These are phyloP conservation scores for Dynastes tityus DNA, from an alignment of 2,888 invertebrate species.

Conservation along the genomic window DNA sequence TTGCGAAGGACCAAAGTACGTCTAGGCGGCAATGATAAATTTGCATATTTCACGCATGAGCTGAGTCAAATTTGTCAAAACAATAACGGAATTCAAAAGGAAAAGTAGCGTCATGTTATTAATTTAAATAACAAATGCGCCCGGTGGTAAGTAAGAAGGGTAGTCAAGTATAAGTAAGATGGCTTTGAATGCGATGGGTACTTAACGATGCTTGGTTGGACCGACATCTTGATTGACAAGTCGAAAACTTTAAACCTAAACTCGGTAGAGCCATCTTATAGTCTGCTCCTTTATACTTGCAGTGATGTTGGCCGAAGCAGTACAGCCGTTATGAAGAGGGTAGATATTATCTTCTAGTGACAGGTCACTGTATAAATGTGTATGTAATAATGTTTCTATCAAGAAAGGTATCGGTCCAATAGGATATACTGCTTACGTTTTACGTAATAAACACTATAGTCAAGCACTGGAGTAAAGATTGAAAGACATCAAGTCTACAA, in stretches of 20 bases:
- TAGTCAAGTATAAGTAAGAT: constrained; percentile 20
- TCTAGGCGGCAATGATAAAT: constrained; percentile 50
- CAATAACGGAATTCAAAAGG: constrained; percentile 42
- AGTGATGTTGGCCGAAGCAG: not conserved
- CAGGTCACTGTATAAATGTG: not conserved
- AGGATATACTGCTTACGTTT: too few species aligned
- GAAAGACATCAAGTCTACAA: too few species aligned
- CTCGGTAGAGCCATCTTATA: not conserved
- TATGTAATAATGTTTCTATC: not conserved
- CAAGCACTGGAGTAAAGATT: too few species aligned
- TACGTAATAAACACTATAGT: too few species aligned
- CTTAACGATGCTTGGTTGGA: constrained; percentile 21
- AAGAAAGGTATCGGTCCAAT: too few species aligned
- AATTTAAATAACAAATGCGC: constrained; percentile 46
- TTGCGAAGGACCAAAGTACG: constrained; percentile 21
- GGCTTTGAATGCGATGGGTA: not conserved
- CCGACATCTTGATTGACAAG: constrained; percentile 14
- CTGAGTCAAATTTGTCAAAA: constrained; percentile 52
- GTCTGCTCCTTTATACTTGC: too few species aligned
- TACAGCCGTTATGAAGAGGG: not conserved
- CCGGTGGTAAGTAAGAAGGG: constrained; percentile 16
- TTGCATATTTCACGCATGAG: constrained; percentile 55
- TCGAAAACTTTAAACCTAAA: constrained; percentile 35
- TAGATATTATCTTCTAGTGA: constrained; percentile 5
- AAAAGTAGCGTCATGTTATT: constrained; percentile 43